phyloP scores from a whole-genome alignment of 2,113 vertebrate species.

The Sitta europaea region DNA sequence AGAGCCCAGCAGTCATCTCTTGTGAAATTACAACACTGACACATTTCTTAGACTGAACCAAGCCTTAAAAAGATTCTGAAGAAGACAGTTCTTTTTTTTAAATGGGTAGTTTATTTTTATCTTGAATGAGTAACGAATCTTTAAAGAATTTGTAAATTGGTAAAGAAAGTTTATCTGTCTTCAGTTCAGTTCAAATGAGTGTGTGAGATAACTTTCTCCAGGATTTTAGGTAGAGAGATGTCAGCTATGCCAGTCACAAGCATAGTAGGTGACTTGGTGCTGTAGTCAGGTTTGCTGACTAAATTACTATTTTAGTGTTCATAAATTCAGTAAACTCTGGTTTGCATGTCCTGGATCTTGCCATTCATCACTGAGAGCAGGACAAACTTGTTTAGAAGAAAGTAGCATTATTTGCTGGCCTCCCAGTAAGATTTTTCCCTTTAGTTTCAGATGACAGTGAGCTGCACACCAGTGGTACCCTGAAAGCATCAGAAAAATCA shows the following conservation, averaged over 20 bases:
- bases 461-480: slow-evolving; percentile 83
- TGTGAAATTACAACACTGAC: background rate
- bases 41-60: background rate
- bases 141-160: background rate
- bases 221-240: background rate
- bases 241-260: background rate
- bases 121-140: background rate
- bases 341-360: background rate
- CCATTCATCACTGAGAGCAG: background rate
- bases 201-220: background rate
- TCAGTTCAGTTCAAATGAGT: background rate
- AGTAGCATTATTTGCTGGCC: background rate
- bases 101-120: background rate
- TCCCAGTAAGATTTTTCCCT: background rate
- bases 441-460: slow-evolving; percentile 96
- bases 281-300: background rate
- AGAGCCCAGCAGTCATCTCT: background rate
- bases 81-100: background rate
- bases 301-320: background rate
- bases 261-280: background rate
- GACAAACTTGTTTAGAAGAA: background rate
- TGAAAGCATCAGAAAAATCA: slow-evolving; percentile 92
- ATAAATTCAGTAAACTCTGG: background rate
- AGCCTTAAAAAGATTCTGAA: background rate
- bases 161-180: background rate